These are phyloP conservation scores for Menura novaehollandiae DNA, from an alignment of 2,113 vertebrate genomes.

Conservation along the genomic window DNA sequence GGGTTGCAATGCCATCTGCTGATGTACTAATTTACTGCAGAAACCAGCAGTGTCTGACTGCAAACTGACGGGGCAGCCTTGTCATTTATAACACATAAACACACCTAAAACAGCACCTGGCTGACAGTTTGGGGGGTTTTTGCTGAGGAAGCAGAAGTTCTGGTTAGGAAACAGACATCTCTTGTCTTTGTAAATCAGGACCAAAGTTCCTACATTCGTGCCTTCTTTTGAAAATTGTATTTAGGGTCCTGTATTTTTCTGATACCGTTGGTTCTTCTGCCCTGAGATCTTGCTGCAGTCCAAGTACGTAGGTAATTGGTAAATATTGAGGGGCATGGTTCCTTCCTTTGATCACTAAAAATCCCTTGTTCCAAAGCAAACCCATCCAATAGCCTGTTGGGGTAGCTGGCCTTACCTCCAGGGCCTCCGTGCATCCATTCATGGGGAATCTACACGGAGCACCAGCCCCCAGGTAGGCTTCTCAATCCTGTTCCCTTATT, in stretches of 20 bases:
- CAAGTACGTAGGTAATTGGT: neutral
- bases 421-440: neutral
- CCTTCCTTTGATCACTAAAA: neutral
- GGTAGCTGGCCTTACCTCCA: neutral
- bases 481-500: neutral
- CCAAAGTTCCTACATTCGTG: neutral
- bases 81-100: neutral
- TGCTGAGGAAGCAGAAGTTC: neutral
- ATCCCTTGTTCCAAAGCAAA: neutral
- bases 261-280: neutral
- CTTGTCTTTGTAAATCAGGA: neutral
- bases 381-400: rapidly evolving
- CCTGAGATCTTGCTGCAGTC: neutral
- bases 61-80: neutral
- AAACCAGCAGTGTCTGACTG: neutral
- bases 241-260: neutral
- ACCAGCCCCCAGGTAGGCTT: neutral
- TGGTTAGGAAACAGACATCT: neutral
- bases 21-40: neutral
- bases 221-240: neutral
- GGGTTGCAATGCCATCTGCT: slow-evolving; percentile 57
- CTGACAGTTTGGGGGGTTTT: rapidly evolving
- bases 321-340: neutral
- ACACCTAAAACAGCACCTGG: neutral
- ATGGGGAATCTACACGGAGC: neutral